Evolutionary conservation across 2,888 invertebrate species (phyloP), one percentile per base, ranked within the genome.

Genomic region (Dryobotodes eremita): DNA sequence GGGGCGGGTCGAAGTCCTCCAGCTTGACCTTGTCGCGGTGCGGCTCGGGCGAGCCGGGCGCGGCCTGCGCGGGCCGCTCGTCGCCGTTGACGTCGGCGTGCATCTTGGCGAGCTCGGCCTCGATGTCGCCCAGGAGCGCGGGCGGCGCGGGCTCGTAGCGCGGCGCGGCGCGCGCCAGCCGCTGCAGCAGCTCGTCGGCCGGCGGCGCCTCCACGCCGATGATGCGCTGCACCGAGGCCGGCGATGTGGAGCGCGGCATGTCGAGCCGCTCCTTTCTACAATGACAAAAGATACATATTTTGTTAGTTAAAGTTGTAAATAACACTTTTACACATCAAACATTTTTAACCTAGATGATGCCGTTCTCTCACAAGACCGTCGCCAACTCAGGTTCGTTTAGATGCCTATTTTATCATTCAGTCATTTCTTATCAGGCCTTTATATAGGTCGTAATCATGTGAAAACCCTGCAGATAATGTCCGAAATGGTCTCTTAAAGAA

Each of bases 1-100:
- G 98, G 71, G 98, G 97, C n/a, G 98, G 98, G 90, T 98, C 98
- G 88, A 95, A 96, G 86, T 96, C 97, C 50, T 94, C 95, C 73
- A 93, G 93, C 69, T 93, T 93, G 74, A 92, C 94, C 83, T 92
- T 92, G 71, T 87, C 84, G 61, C 75, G 82, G 23, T n/a, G 79
- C 70, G 74, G 71, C 42, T 85, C 84, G n/a, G 79, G 72, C 64
- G 53, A 46, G 20, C 59, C 65, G 26, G 77, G 69, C 23, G 88
- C 20, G 82, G 46, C 71, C 64, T 53, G 59, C 11, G 42, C 69
- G 66, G 88, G 46, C 83, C 62, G 62, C 62, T 36, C 70, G 55
- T 55, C 70, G n/a, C 70, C 70, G 55, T 70, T 70, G 70, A 70
- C 70, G 70, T 70, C 70, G 70, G 70, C 70, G 55, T 70, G 70